Conservation (phyloP, 2,888 invertebrate genomes). For the Mechanitis mazaeus region DNA sequence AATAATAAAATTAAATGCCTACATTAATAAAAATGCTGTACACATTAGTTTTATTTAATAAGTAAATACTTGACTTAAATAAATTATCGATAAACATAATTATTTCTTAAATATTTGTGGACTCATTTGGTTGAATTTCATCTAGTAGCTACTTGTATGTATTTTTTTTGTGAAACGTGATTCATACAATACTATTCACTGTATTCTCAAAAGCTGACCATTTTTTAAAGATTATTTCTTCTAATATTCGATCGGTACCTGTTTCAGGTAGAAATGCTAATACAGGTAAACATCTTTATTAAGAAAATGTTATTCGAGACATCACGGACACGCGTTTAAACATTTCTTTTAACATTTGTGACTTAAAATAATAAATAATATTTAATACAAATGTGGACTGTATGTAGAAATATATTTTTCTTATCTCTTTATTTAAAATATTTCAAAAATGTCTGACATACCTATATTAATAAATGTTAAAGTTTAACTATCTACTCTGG, state of each 20-base stretch:
- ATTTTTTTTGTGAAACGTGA: conserved; percentile 17
- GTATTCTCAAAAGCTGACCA: conserved; percentile 22
- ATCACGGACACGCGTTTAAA: not conserved
- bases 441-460: not conserved
- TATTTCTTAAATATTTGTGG: not conserved
- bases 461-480: conserved; percentile 1
- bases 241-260: conserved; percentile 30
- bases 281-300: conserved; percentile 25
- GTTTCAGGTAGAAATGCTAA: conserved; percentile 31
- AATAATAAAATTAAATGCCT: no score
- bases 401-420: no score
- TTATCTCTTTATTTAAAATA: no score
- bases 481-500: conserved; percentile 24
- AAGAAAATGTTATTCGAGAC: not conserved
- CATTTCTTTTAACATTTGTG: conserved; percentile 4
- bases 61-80: no score
- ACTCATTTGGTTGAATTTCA: conserved; percentile 7
- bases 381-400: no score
- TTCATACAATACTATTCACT: conserved; percentile 20
- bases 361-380: not conserved
- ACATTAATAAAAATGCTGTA: no score
- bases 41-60: no score
- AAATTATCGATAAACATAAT: no score
- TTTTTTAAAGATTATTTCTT: conserved; percentile 18
- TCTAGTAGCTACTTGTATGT: not conserved